Evolutionary conservation across 2,797 vertebrate species (phyloP), one percentile per base, ranked within the genome.

Genomic region (Rhinophrynus dorsalis): DNA sequence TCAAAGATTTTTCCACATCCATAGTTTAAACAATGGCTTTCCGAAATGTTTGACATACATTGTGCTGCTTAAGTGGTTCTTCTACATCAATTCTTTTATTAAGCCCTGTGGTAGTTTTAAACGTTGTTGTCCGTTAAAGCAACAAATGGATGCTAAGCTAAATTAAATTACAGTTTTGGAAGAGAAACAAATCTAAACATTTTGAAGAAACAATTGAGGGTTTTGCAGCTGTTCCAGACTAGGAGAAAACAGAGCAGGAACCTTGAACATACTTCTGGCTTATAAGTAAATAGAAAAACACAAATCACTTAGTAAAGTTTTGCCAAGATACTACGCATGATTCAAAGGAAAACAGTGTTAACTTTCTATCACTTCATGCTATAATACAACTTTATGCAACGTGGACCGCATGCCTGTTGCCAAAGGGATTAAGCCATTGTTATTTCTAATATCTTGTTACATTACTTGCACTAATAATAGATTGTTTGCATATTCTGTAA

Each of bases 171-270:
- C 65, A 78, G 63, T 58, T 67, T 66, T 78, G 77, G 75, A 80
- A 55, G 74, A 79, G 77, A 44, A 78, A 35, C 32, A 56, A 79
- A 24, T 77, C 47, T 6, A 21, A 76, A 76, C 33, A 48, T 69
- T 80, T 61, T 67, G 55, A 76, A 77, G 67, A 80, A 82, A 78
- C 35, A n/a, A n/a, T 59, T 75, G 80, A 78, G 83, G 58, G 7
- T 37, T 75, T 27, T 74, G 65, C 78, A 85, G 79, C 82, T 88
- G 80, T 69, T 81, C 45, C 45, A 67, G 68, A 75, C 37, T 81
- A 75, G 57, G 62, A 66, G 0, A 1, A 57, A 80, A 76, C 61
- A 75, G 76, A 80, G 57, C n/a, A 1, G 10, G 9, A 17, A 56
- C 26, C 40, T 77, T 81, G 54, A 77, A 18, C 52, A 40, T 48